Percentiles rank a stretch among this genome's conserved stretches.
Evolutionary conservation across 1,140 invertebrate genomes (phyloP).

Genomic region (Dendroctonus ponderosae): DNA sequence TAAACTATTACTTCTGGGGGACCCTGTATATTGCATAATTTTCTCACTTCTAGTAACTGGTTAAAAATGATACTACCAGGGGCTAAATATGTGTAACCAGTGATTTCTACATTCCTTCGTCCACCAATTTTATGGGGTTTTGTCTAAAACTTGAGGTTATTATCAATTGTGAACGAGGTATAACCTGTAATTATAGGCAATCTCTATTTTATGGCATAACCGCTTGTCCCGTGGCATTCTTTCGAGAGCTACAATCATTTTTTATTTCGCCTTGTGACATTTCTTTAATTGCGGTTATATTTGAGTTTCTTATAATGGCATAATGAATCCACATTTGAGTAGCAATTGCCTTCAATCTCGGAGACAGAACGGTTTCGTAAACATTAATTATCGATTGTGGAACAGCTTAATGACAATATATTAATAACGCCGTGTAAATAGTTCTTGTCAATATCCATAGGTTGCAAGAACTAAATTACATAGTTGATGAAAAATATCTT

Average conservation of each 20-base stretch:
- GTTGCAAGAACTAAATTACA: conserved; percentile 13
- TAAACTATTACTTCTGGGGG: too few species aligned
- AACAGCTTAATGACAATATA: conserved; percentile 24
- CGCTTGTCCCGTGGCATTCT: conserved; percentile 33
- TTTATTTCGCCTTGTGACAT: conserved; percentile 34
- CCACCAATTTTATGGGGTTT: conserved; percentile 14
- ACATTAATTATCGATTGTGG: neutral
- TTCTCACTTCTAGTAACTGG: too few species aligned
- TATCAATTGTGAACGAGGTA: conserved; percentile 31
- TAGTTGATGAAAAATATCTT: conserved; percentile 5
- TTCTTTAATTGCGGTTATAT: conserved; percentile 34
- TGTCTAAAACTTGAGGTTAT: conserved; percentile 25
- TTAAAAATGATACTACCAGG: too few species aligned
- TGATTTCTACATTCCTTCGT: conserved; percentile 5
- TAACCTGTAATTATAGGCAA: conserved; percentile 38
- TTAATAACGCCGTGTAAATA: conserved; percentile 19
- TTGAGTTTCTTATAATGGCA: conserved; percentile 26
- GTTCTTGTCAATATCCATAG: conserved; percentile 12
- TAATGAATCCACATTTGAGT: conserved; percentile 12
- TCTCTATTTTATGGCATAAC: conserved; percentile 35
- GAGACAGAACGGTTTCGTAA: conserved; percentile 21
- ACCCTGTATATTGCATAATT: too few species aligned
- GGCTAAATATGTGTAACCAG: too few species aligned
- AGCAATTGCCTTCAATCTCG: conserved; percentile 12
- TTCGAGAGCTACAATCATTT: conserved; percentile 35